Conservation (phyloP, 2,888 invertebrate genomes). For the Adelognathus sp. region DNA sequence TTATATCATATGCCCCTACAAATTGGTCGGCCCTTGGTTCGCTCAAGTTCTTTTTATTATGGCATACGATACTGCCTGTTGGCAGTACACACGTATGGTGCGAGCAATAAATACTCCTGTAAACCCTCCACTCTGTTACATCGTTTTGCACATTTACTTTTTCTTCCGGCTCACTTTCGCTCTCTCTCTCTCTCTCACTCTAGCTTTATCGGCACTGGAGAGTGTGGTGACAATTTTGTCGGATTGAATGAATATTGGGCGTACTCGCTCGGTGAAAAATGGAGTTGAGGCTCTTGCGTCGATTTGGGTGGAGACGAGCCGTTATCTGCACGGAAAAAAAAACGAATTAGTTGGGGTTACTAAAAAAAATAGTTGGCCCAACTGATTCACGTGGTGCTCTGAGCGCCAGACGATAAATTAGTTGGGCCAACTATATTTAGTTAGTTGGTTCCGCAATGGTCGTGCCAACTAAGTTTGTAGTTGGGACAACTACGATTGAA, state of each 20-base stretch:
- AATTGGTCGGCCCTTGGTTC: conserved; percentile 54
- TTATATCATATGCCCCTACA: conserved; percentile 46
- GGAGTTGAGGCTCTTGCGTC: neutral
- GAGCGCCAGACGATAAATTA: no score
- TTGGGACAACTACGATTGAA: no score
- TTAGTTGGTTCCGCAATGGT: no score
- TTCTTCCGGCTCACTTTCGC: neutral
- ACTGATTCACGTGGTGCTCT: no score
- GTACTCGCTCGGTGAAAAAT: neutral
- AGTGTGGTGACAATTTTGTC: neutral
- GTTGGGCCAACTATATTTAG: no score
- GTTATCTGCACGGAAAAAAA: no score
- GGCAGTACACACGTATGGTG: conserved; percentile 22
- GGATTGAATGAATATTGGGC: neutral
- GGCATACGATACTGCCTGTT: conserved; percentile 39
- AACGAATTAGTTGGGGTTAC: neutral
- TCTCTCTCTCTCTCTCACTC: neutral
- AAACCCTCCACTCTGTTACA: conserved; percentile 8
- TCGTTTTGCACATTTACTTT: neutral
- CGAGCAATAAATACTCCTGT: conserved; percentile 19
- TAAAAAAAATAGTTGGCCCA: no score
- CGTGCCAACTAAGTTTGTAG: no score
- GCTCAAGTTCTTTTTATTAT: conserved; percentile 53
- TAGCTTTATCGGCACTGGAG: conserved; percentile 1
- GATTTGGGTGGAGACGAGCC: no score